Conservation (phyloP, 2,113 vertebrate species). For the Saccopteryx bilineata region DNA sequence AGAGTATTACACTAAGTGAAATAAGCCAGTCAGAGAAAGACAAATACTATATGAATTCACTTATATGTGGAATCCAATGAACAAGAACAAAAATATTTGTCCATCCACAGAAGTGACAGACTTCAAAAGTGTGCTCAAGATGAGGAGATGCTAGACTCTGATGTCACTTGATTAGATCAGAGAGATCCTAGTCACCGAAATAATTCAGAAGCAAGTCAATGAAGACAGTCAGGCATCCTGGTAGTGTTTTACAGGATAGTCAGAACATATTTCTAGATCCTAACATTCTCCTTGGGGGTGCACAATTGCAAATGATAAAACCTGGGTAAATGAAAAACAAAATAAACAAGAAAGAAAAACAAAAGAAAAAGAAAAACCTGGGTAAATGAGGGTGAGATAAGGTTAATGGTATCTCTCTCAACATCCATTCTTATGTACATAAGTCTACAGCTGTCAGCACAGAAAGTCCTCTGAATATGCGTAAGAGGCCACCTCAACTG, state of each 20-base stretch:
- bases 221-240: neutral
- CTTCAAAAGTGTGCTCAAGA: neutral
- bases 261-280: neutral
- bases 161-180: neutral
- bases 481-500: neutral
- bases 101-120: neutral
- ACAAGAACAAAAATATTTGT: too few relatives aligned
- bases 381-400: neutral
- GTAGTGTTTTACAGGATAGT: neutral
- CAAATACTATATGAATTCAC: too few relatives aligned
- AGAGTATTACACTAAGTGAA: neutral
- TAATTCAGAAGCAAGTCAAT: neutral
- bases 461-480: neutral
- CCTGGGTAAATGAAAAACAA: neutral
- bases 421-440: neutral
- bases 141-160: neutral
- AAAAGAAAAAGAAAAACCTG: neutral
- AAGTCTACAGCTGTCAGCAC: neutral
- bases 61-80: too few relatives aligned
- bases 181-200: neutral
- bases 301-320: neutral
- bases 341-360: too few relatives aligned
- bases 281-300: neutral
- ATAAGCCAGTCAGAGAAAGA: too few relatives aligned
- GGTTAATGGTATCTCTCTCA: neutral